A percentile compares a stretch with the other conserved stretches of the same genome.
Evolutionary conservation across 2,113 vertebrate species (phyloP).

Genomic region (Varanus salvator): DNA sequence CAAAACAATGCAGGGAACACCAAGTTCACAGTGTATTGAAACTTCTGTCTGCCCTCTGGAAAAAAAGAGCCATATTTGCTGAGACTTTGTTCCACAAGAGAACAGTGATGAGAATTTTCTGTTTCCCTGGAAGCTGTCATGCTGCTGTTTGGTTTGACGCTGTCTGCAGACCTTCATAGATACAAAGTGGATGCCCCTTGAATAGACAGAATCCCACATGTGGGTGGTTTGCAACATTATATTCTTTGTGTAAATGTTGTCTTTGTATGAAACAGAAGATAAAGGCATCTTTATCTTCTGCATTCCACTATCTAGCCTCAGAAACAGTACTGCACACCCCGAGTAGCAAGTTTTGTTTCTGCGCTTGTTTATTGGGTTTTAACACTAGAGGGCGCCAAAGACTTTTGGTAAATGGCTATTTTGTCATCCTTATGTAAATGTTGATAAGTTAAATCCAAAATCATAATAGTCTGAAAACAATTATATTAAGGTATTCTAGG

Average conservation of each 20-base stretch:
- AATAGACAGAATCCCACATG: background rate
- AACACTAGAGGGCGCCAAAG: constrained; percentile 75
- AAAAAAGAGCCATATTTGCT: background rate
- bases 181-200: background rate
- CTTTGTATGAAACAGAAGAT: background rate
- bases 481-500: background rate
- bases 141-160: constrained; percentile 5
- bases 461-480: constrained; percentile 44
- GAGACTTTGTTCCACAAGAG: constrained; percentile 19
- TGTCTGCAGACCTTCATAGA: background rate
- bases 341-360: background rate
- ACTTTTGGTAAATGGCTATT: constrained; percentile 43
- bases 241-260: background rate
- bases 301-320: constrained; percentile 8
- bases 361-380: constrained; percentile 28
- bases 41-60: background rate
- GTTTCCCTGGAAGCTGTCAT: too few relatives aligned
- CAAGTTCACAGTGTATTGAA: background rate
- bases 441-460: constrained; percentile 42
- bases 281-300: background rate
- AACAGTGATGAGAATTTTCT: background rate
- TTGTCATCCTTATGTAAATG: constrained; percentile 39
- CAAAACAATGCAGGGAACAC: rapidly evolving
- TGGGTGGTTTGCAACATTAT: background rate
- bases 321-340: constrained; percentile 12